phyloP scores from a whole-genome alignment of 2,113 vertebrate species.

The Heteronetta atricapilla region DNA sequence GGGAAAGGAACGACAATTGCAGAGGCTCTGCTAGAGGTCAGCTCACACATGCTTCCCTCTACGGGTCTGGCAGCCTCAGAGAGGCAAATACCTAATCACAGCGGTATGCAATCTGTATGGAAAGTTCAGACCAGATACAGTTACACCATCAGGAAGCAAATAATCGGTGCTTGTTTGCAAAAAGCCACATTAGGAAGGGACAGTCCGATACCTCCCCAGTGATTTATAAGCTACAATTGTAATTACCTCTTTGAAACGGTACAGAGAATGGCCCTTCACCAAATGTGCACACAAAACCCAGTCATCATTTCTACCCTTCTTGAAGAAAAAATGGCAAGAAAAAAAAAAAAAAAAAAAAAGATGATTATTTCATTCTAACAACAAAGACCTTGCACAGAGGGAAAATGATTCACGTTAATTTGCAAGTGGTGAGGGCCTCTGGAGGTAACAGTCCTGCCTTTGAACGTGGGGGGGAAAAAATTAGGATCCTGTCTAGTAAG shows the following conservation, averaged over 20 bases:
- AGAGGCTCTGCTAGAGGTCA: constrained; percentile 64
- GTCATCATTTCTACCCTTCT: constrained; percentile 38
- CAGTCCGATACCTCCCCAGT: constrained; percentile 45
- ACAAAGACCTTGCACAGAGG: constrained; percentile 56
- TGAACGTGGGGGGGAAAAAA: not conserved
- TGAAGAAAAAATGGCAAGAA: not conserved
- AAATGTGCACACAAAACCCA: constrained; percentile 10
- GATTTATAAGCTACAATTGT: constrained; percentile 72
- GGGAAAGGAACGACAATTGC: constrained; percentile 9
- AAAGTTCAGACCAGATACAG: constrained; percentile 64
- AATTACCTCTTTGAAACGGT: constrained; percentile 73
- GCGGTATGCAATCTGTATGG: constrained; percentile 55
- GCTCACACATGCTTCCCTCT: constrained; percentile 51
- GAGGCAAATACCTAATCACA: constrained; percentile 71
- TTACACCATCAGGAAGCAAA: constrained; percentile 58
- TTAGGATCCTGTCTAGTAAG: not conserved
- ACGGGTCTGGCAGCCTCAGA: constrained; percentile 56
- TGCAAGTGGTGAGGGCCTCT: not conserved
- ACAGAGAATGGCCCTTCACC: constrained; percentile 56
- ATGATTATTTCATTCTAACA: constrained; percentile 56
- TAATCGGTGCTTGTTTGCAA: constrained; percentile 55
- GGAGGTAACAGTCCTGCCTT: not conserved
- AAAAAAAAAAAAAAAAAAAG: constrained; percentile 3
- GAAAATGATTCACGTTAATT: constrained; percentile 36
- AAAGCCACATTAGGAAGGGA: constrained; percentile 61